Evolutionary conservation across 1,140 invertebrate species (phyloP).

Genomic region (Meloidogyne exigua): DNA sequence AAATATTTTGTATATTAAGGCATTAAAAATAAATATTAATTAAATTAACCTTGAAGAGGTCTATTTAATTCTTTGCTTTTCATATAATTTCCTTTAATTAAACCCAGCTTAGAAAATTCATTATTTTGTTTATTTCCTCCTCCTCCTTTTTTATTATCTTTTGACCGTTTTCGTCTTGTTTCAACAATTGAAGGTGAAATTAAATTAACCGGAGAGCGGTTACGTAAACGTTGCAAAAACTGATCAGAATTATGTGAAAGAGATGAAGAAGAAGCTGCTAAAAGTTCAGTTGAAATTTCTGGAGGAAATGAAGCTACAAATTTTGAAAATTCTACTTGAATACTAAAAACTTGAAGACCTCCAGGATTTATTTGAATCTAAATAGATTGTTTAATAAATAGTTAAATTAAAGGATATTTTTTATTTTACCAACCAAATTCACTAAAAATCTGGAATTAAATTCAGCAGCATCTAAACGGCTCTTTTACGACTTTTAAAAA

Average conservation of each 20-base stretch:
- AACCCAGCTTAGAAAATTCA: neutral
- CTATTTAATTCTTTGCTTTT: neutral
- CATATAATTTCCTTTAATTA: neutral
- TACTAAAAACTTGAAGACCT: slow-evolving; percentile 37
- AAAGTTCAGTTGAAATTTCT: slow-evolving; percentile 18
- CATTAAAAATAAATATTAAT: too few species aligned
- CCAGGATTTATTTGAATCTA: slow-evolving; percentile 34
- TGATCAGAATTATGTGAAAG: neutral
- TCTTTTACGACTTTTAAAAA: too few species aligned
- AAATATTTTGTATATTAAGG: too few species aligned
- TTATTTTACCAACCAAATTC: too few species aligned
- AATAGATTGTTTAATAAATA: neutral
- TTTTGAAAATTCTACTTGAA: slow-evolving; percentile 45
- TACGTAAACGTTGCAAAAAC: slow-evolving; percentile 24
- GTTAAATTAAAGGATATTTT: too few species aligned
- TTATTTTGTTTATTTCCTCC: neutral
- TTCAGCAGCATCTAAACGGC: too few species aligned
- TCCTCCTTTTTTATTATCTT: neutral
- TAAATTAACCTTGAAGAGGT: slow-evolving; percentile 22
- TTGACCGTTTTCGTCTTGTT: neutral
- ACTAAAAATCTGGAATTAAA: too few species aligned
- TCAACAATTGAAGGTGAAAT: neutral
- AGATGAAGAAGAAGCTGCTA: slow-evolving; percentile 12
- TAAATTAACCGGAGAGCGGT: slow-evolving; percentile 18
- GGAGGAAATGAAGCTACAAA: slow-evolving; percentile 36